Evolutionary conservation across 2,888 invertebrate genomes (phyloP).

Genomic region (Sipha maydis): DNA sequence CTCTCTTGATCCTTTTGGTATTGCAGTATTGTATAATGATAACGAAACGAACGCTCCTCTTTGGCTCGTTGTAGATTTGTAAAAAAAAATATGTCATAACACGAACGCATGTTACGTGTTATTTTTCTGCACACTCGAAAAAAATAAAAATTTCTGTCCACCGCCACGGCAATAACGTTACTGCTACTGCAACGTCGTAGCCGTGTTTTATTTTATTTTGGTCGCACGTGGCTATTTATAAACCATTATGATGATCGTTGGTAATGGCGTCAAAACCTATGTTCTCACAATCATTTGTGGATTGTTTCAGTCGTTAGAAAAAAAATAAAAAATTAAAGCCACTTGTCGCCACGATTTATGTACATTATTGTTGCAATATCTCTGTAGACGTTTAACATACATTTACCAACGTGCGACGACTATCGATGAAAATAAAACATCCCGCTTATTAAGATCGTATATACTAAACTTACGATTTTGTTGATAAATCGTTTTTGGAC

Average conservation of each 20-base stretch:
- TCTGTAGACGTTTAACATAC: not conserved
- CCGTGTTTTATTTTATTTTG: not conserved
- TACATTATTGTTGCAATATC: no score
- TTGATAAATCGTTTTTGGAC: no score
- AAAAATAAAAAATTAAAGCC: no score
- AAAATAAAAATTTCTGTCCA: not conserved
- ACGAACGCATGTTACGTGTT: not conserved
- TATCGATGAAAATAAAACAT: not conserved
- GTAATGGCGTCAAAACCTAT: not conserved
- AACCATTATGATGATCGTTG: not conserved
- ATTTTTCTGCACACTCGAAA: not conserved
- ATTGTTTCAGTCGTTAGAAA: not conserved
- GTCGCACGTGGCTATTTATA: not conserved
- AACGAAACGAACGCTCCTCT: not conserved
- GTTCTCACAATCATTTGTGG: not conserved
- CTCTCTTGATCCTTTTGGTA: slow-evolving; percentile 37
- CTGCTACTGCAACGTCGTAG: not conserved
- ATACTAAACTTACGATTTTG: not conserved
- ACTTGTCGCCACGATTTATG: not conserved
- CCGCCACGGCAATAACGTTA: not conserved
- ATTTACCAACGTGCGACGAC: not conserved
- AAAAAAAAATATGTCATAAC: not conserved
- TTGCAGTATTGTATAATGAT: not conserved
- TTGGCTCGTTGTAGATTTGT: not conserved
- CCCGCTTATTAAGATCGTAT: no score